phyloP scores from a whole-genome alignment of 2,113 vertebrate species.

The Siphamia tubifer region DNA sequence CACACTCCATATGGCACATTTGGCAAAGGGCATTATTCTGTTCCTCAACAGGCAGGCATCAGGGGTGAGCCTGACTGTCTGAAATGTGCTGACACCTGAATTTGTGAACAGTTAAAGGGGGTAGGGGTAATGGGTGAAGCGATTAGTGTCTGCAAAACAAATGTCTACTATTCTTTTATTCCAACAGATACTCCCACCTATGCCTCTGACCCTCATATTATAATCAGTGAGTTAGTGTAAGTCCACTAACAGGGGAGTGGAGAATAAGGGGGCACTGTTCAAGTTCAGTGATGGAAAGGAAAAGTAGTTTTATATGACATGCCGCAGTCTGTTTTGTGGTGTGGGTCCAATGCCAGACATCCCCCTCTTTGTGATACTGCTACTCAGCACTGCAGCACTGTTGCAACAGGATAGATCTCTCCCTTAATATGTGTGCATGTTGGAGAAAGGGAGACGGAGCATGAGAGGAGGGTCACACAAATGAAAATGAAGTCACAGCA shows the following conservation, averaged over 20 bases:
- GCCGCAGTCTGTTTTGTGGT: slow-evolving; percentile 54
- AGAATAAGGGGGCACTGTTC: slow-evolving; percentile 1
- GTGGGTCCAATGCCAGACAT: slow-evolving; percentile 48
- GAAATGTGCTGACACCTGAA: slow-evolving; percentile 65
- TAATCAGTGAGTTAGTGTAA: slow-evolving; percentile 44
- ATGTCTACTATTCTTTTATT: slow-evolving; percentile 33
- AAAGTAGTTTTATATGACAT: slow-evolving; percentile 39
- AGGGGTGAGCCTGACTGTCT: slow-evolving; percentile 42
- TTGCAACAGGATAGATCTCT: slow-evolving; percentile 56
- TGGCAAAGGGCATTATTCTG: slow-evolving; percentile 54
- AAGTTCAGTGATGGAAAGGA: slow-evolving; percentile 26
- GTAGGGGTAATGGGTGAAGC: slow-evolving; percentile 35
- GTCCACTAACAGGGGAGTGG: slow-evolving; percentile 26
- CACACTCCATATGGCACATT: slow-evolving; percentile 57
- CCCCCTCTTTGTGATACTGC: slow-evolving; percentile 46
- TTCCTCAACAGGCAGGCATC: slow-evolving; percentile 50
- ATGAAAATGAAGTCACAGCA: slow-evolving; percentile 51
- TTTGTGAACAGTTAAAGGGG: slow-evolving; percentile 19
- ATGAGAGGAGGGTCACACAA: slow-evolving; percentile 16
- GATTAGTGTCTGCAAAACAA: slow-evolving; percentile 38
- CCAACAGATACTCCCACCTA: slow-evolving; percentile 22
- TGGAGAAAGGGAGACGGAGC: background rate
- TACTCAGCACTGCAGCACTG: slow-evolving; percentile 73
- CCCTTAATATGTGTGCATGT: slow-evolving; percentile 30
- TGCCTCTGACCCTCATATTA: slow-evolving; percentile 46